Evolutionary conservation across 2,797 vertebrate species (phyloP).

Genomic region (Xenops minutus): DNA sequence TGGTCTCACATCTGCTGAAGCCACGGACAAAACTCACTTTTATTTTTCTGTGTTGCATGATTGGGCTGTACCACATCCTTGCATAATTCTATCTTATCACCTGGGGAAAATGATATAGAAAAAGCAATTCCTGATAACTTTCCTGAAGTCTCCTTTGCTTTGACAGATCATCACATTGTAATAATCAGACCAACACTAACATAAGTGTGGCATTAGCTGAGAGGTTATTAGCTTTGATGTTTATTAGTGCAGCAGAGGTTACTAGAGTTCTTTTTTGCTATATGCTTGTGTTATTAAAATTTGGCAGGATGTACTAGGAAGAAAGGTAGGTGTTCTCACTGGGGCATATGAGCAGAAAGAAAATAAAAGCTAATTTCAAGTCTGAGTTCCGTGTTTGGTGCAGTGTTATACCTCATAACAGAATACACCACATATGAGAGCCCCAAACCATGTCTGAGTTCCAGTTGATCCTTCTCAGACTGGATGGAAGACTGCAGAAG

Average conservation of each 20-base stretch:
- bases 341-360: neutral
- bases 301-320: neutral
- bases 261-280: neutral
- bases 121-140: neutral
- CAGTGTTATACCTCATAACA: neutral
- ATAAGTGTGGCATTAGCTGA: neutral
- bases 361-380: neutral
- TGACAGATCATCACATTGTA: neutral
- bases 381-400: neutral
- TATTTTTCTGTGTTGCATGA: fast-evolving
- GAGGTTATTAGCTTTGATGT: neutral
- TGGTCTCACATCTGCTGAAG: neutral
- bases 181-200: neutral
- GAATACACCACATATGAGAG: neutral
- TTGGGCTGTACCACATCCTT: neutral
- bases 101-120: neutral
- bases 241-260: neutral
- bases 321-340: neutral
- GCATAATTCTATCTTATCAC: neutral
- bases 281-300: neutral
- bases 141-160: neutral
- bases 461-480: neutral
- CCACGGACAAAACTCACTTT: neutral
- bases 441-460: neutral
- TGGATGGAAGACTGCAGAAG: neutral